Evolutionary conservation across 2,113 vertebrate genomes (phyloP), one percentile per base, ranked within the genome.

Genomic region (Anseranas semipalmata): DNA sequence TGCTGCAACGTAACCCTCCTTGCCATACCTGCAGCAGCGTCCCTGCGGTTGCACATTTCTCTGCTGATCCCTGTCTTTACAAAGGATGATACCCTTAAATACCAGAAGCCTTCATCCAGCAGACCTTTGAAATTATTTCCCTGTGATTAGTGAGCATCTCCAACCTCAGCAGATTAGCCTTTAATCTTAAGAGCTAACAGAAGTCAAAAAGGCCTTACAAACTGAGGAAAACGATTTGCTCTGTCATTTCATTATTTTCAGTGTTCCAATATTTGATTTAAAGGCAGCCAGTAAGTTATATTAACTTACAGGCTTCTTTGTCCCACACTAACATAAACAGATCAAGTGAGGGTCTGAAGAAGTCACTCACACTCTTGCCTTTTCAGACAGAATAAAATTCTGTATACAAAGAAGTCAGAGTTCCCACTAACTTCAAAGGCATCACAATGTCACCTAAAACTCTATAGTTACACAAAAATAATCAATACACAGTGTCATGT

Each of bases 101-200:
- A 88, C 37, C 37, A 88, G 68, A 83, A 84, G 24, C 33, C 75
- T 79, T 86, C 79, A 66, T 12, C 24, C 24, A 18, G 15, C 17
- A 84, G 59, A 74, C 30, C 92, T 90, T 73, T 70, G 88, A 87
- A 94, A 88, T 80, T 21, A 80, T 76, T 96, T 73, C 62, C 22
- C 53, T 68, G 78, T 52, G 35, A 70, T 87, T 72, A 85, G 53
- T 7, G 71, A 89, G 71, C n/a, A 45, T 41, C 37, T 80, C 81
- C 43, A 88, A 28, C 17, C 72, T 80, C 59, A 83, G 39, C 79
- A 74, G 41, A 1, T 94, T 43, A 90, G 76, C 84, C 66, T 89
- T 87, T 94, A 93, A 94, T 75, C 87, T 85, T 52, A 43, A 56
- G 20, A 72, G 48, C 27, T 73, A 87, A 66, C 2, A 88, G 60